Base-by-base conservation (phyloP, 2,888 invertebrate species). In the Microplitis manilae region DNA sequence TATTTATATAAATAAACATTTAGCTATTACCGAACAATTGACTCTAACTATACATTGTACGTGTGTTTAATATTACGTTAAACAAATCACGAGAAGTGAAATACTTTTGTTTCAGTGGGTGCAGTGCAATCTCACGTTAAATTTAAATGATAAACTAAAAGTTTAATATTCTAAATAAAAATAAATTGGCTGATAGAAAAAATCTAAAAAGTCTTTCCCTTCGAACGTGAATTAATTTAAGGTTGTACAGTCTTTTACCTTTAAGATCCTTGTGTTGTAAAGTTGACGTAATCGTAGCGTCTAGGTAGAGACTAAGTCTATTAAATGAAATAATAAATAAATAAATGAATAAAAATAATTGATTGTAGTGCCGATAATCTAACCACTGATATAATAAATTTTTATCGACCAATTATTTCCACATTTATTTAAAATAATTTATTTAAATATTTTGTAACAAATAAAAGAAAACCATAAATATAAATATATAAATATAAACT, bases 261-360 rank as follows among this genome's bases (percentile, higher is more conserved):
- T 30, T 88, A 89, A 77, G 78, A 79, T 87, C 87, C 87, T 89
- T 89, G 89, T 89, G 89, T 89, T 89, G 89, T 89, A 89, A 90
- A 90, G 87, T 89, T 89, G 87, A 89, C 88, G 87, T 89, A 89
- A 89, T 88, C 89, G 88, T 90, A 89, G 88, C 86, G 85, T 87
- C 87, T 89, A 89, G 85, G 81, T 87, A 87, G 85, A 79, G 86
- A 73, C 85, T 87, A 88, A 87, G 85, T 87, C 86, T 87, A 86
- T 86, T 87, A 79, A 68, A 65, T 20, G 30, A 59, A 85, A 84
- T 85, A 76, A 76, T 62, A 75, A 75, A 81, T 76, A 80, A 80
- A 81, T 79, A 82, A 84, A 86, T 87, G 85, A 86, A 86, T 81
- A 84, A 83, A 30, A 30, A 30, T 30, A 30, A 84, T 81, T 13